A percentile compares a stretch with the other conserved stretches of the same genome.
phyloP scores from a whole-genome alignment of 2,888 invertebrate genomes.

The Polymixis flavicincta region DNA sequence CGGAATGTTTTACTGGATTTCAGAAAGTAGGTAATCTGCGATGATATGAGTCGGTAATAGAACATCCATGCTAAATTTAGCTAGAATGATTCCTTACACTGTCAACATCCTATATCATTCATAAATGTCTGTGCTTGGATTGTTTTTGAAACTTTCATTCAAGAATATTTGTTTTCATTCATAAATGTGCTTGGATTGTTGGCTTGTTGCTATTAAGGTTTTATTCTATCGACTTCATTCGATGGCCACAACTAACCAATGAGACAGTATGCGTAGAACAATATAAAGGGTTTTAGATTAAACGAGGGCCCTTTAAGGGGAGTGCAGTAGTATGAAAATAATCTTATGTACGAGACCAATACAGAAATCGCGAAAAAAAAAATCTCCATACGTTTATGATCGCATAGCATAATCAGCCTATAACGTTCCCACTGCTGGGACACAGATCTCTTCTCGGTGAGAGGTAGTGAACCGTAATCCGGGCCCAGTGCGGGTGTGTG shows the following conservation, averaged over 20 bases:
- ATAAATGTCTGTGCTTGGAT: neutral
- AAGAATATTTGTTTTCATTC: neutral
- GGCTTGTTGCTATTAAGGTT: too few relatives aligned
- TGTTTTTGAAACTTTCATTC: neutral
- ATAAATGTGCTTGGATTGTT: too few relatives aligned
- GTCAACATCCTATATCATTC: neutral
- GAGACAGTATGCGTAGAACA: neutral
- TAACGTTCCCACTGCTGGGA: too few relatives aligned
- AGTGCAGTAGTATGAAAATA: neutral
- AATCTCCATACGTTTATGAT: too few relatives aligned
- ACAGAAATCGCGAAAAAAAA: too few relatives aligned
- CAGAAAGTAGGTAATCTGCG: neutral
- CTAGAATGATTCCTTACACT: neutral
- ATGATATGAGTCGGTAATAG: neutral
- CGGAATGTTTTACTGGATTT: neutral
- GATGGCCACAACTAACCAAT: neutral
- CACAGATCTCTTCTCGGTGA: too few relatives aligned
- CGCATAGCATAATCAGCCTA: too few relatives aligned
- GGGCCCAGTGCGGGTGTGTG: too few relatives aligned
- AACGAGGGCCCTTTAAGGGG: neutral
- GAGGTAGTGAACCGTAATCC: too few relatives aligned
- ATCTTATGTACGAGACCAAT: too few relatives aligned
- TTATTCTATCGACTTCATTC: neutral
- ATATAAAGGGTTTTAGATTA: neutral
- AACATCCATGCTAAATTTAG: neutral